phyloP scores from a whole-genome alignment of 2,888 invertebrate species.

The Drosophila basisetae region DNA sequence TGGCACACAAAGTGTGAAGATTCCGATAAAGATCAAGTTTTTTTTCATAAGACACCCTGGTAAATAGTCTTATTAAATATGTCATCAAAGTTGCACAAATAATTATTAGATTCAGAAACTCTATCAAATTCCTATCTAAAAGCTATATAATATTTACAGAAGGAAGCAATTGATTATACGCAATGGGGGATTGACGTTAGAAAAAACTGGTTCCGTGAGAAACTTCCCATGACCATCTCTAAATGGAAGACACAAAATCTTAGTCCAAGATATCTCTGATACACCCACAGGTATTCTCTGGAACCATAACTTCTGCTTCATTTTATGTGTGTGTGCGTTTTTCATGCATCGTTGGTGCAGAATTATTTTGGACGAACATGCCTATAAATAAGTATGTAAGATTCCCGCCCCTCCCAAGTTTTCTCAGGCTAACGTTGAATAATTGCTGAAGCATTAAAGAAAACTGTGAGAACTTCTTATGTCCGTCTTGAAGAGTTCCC shows the following conservation, averaged over 20 bases:
- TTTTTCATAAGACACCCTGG: too few relatives aligned
- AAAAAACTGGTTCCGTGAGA: conserved; percentile 40
- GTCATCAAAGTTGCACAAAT: not conserved
- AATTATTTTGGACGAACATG: conserved; percentile 52
- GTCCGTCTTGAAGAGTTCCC: conserved; percentile 81
- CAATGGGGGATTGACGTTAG: conserved; percentile 4
- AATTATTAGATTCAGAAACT: not conserved
- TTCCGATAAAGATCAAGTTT: not conserved
- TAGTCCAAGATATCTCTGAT: conserved; percentile 1
- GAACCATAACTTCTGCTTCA: conserved; percentile 17
- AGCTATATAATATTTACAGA: not conserved
- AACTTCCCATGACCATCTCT: conserved; percentile 50
- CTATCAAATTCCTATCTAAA: not conserved
- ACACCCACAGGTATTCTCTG: conserved; percentile 17
- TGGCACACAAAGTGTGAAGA: not conserved
- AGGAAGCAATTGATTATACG: not conserved
- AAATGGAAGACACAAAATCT: conserved; percentile 27
- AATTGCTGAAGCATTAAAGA: conserved; percentile 70
- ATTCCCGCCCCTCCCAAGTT: conserved; percentile 42
- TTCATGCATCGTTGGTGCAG: conserved; percentile 65
- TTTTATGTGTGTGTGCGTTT: conserved; percentile 32
- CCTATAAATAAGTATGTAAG: conserved; percentile 33
- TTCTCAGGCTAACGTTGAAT: conserved; percentile 54
- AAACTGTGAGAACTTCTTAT: conserved; percentile 70
- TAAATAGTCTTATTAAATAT: not conserved